Evolutionary conservation across 2,113 vertebrate genomes (phyloP), one percentile per base, ranked within the genome.

Genomic region (Natator depressus): DNA sequence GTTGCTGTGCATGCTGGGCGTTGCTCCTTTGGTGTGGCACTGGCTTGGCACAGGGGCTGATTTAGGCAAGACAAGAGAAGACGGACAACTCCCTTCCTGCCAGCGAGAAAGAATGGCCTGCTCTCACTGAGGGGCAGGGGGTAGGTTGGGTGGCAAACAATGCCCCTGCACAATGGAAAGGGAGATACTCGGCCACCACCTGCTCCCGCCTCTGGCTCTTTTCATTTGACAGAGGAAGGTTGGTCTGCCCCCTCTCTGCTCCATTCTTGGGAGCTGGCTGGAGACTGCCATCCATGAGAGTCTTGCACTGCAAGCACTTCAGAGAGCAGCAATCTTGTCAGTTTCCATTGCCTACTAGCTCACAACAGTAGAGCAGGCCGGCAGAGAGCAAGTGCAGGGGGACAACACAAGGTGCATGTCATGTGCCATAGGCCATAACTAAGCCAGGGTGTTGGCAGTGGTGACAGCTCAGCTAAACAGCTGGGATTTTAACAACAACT

Each of bases 381-480:
- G n/a, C 29, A 72, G 92, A 92, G 24, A 5, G 24, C 49, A 82
- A 24, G 8, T 24, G 3, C 42, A 93, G 50, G 35, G 6, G 4
- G 3, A 47, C 4, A 69, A 25, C 0, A 4, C 7, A 80, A 69
- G 27, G 69, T 1, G 1, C 49, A 10, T 0, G 1, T 14, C n/a
- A 69, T 62, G 38, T 4, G 42, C 27, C 55, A 57, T 25, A 25
- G 62, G 24, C n/a, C 59, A 49, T 57, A 81, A n/a, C 59, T 46
- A 31, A 31, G 35, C 49, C 19, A 53, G 29, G 50, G 50, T 0
- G 0, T 46, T 54, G 75, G 27, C 57, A 8, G 24, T 69, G 20
- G 14, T 84, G 38, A 78, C 29, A 2, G 1, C 31, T n/a, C 47
- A 81, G 11, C 53, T 62, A 24, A 78, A 13, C 8, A 3, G 87